Base-by-base conservation (phyloP, 23 tunicate species). In the Halocynthia aurantium region DNA sequence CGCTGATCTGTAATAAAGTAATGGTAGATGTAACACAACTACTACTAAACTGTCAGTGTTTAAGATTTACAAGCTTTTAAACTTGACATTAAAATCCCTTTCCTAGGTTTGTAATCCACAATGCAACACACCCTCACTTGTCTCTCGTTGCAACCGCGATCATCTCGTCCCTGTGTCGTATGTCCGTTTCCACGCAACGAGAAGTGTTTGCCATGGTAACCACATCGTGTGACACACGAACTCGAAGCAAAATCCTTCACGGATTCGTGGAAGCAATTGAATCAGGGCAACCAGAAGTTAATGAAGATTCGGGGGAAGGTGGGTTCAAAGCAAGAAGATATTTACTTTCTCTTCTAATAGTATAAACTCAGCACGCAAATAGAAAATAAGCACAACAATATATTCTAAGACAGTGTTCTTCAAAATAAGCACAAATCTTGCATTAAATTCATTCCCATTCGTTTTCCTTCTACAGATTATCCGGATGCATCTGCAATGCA, bases 191-290 rank as follows among this genome's bases (percentile, higher is more conserved):
- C 61, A 69, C 72, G 44, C 98, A 86, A 55, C 75, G 83, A 8
- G 83, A 82, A 19, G 80, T 86, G 7, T 63, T 77, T 61, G 78
- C 87, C 22, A 63, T 75, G 22, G 69, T 92, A 71, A 79, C 83
- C 52, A 81, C 76, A 8, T 70, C 84, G 6, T 83, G 82, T 55
- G 56, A 70, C 73, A 56, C 55, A 60, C 55, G 22, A 69, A 91
- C 85, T 17, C 54, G 83, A 49, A 75, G 49, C 12, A 85, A 84
- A 61, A 76, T 89, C 6, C 61, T 84, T 22, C 92, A 92, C 53
- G 98, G 98, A 12, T 92, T 92, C 75, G 98, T 92, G 6, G 98
- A 92, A 67, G 76, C 82, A 0, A 73, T 92, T 22, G 98, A 92
- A 22, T 60, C 82, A 11, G 65, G 58, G 13, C 78, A 54, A 12